Conservation (phyloP, 2,113 vertebrate genomes). For the Chelonoidis abingdonii region DNA sequence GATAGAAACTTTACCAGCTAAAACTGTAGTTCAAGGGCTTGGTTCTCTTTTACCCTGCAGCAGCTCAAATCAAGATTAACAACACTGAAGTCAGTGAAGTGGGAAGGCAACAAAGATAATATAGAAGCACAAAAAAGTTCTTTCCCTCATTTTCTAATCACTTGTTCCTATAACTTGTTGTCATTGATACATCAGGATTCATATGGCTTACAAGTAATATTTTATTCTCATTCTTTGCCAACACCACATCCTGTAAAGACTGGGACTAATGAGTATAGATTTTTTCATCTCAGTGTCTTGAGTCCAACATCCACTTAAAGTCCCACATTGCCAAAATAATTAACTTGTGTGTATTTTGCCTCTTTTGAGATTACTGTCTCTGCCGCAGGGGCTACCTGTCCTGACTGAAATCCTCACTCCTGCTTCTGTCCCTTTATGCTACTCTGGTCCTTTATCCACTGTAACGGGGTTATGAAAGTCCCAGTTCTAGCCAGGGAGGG, state of each 20-base stretch:
- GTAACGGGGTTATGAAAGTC: background rate
- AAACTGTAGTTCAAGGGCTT: background rate
- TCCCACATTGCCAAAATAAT: too few species aligned
- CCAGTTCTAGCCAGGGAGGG: background rate
- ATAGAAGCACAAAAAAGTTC: background rate
- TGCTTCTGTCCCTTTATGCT: too few species aligned
- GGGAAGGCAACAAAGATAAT: background rate
- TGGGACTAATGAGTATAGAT: background rate
- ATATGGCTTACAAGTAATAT: background rate
- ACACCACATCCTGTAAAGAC: background rate
- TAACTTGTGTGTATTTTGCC: too few species aligned
- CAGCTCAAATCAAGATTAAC: background rate
- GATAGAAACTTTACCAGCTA: background rate
- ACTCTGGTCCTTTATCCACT: background rate
- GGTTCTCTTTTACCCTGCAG: background rate
- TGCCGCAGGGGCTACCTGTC: too few species aligned
- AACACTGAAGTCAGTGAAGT: background rate
- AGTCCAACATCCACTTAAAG: background rate
- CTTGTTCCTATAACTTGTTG: background rate
- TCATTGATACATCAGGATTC: background rate
- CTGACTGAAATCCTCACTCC: too few species aligned
- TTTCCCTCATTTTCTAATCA: background rate
- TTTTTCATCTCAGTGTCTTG: background rate
- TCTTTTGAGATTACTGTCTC: too few species aligned
- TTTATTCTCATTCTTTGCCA: background rate